Evolutionary conservation across 2,797 vertebrate genomes (phyloP).

Genomic region (Centroberyx gerrardi): DNA sequence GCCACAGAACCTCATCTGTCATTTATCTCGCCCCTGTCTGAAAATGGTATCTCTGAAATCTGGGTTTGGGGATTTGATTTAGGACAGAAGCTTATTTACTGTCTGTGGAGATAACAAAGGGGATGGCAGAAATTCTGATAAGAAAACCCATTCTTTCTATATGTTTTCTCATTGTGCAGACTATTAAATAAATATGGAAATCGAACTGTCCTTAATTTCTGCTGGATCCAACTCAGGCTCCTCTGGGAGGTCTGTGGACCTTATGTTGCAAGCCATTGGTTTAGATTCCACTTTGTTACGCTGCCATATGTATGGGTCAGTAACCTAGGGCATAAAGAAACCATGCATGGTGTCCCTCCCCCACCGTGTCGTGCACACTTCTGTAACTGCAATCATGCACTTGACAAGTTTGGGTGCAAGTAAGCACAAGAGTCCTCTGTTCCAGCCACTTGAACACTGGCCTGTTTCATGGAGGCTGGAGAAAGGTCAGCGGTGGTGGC

Average conservation of each 20-base stretch:
- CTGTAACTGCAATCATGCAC: slow-evolving; percentile 54
- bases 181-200: background rate
- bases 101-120: slow-evolving; percentile 2
- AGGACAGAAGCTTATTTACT: background rate
- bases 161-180: background rate
- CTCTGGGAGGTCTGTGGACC: background rate
- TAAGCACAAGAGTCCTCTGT: slow-evolving; percentile 76
- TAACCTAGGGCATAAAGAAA: slow-evolving; percentile 57
- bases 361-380: slow-evolving; percentile 51
- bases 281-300: slow-evolving; percentile 48
- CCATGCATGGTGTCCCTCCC: slow-evolving; percentile 39
- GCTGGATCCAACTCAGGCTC: background rate
- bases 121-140: background rate
- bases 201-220: background rate
- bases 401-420: slow-evolving; percentile 62
- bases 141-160: background rate
- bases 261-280: background rate
- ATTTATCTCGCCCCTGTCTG: background rate
- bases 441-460: slow-evolving; percentile 76
- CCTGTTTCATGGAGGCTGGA: slow-evolving; percentile 69
- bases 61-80: background rate
- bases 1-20: background rate
- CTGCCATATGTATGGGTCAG: slow-evolving; percentile 35
- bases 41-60: slow-evolving; percentile 6
- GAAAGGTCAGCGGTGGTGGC: slow-evolving; percentile 70